phyloP scores from a whole-genome alignment of 1,140 invertebrate species.

The Orchesella cincta region DNA sequence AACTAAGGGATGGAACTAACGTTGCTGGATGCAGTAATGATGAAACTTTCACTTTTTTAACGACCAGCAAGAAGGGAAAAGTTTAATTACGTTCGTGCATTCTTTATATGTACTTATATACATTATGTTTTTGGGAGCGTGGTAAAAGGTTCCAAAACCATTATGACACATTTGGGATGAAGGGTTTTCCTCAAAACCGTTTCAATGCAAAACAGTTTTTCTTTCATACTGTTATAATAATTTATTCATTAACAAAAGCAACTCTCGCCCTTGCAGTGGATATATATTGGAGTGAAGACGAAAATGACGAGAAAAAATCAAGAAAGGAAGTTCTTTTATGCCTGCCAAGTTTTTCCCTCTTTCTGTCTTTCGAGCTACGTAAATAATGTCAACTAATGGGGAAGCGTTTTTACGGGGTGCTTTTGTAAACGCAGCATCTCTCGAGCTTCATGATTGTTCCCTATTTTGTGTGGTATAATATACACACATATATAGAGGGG shows the following conservation, averaged over 20 bases:
- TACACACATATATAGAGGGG: too few relatives aligned
- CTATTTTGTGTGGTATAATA: too few relatives aligned
- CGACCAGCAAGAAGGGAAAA: neutral
- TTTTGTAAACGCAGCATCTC: too few relatives aligned
- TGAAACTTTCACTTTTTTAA: slow-evolving; percentile 13
- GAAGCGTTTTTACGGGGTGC: too few relatives aligned
- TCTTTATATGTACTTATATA: neutral
- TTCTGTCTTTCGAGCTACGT: neutral
- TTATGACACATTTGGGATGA: slow-evolving; percentile 21
- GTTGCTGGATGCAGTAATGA: neutral
- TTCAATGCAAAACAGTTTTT: neutral
- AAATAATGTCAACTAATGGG: neutral
- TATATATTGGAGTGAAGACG: too few relatives aligned
- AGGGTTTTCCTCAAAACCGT: neutral
- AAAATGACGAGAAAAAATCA: too few relatives aligned
- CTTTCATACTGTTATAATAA: neutral
- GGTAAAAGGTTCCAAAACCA: slow-evolving; percentile 10
- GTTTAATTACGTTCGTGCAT: neutral
- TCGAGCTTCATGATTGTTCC: too few relatives aligned
- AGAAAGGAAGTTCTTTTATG: too few relatives aligned
- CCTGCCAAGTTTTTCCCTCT: too few relatives aligned
- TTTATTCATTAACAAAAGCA: neutral
- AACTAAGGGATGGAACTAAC: too few relatives aligned
- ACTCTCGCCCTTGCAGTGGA: too few relatives aligned
- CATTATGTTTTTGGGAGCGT: neutral